Conservation (phyloP, 2,888 invertebrate species). For the Lacanobia wlatinum region DNA sequence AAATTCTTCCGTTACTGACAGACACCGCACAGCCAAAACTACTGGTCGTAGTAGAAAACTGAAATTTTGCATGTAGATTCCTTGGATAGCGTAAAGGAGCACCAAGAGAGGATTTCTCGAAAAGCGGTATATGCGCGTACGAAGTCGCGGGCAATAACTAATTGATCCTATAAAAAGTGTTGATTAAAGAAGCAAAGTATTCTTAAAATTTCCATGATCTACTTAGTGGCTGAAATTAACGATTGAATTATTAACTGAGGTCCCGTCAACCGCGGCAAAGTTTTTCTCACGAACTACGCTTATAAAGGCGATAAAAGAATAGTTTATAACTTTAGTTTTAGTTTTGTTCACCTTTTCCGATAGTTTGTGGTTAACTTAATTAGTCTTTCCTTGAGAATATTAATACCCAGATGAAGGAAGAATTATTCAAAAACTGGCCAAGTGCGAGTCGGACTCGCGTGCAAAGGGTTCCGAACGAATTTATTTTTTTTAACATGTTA, state of each 20-base stretch:
- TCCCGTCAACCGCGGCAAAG: neutral
- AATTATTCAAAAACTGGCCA: too few species aligned
- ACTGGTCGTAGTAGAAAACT: too few species aligned
- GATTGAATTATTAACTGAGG: conserved; percentile 11
- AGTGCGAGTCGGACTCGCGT: too few species aligned
- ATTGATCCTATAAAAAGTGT: neutral
- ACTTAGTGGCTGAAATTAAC: conserved; percentile 18
- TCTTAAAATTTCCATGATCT: neutral
- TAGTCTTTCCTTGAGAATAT: neutral
- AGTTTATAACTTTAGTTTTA: conserved; percentile 1
- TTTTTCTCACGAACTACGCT: conserved; percentile 7
- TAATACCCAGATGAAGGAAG: neutral
- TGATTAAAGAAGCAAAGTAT: neutral
- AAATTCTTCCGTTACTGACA: too few species aligned
- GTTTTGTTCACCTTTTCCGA: neutral
- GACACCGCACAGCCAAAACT: too few species aligned
- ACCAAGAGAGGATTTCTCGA: too few species aligned
- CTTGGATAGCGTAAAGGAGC: too few species aligned
- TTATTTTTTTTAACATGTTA: too few species aligned
- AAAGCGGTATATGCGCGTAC: too few species aligned
- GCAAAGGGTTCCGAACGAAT: too few species aligned
- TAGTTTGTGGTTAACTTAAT: conserved; percentile 24
- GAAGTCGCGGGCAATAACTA: too few species aligned
- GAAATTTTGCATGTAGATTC: too few species aligned
- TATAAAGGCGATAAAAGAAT: conserved; percentile 12